Evolutionary conservation across 2,888 invertebrate species (phyloP), one percentile per base, ranked within the genome.

Genomic region (Drosophila mayaguana): DNA sequence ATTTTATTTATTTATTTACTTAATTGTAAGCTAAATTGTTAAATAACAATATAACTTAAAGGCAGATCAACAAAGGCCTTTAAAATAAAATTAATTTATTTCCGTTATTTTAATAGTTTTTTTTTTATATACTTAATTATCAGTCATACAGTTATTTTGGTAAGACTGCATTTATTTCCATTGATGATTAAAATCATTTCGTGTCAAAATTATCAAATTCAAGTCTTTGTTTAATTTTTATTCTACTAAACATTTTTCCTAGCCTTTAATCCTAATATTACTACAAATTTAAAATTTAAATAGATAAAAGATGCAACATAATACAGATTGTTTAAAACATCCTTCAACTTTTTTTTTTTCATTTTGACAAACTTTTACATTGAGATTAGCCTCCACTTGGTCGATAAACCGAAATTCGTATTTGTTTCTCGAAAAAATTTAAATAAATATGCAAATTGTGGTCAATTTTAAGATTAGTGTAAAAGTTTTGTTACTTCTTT

Each of bases 371-470:
- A 28, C 14, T 40, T 48, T 63, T 43, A 54, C 59, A 75, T 2
- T 45, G 11, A 71, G 76, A 61, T 71, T 75, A 75, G 34, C 28
- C 34, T 61, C 11, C 11, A 55, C 43, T 75, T 61, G 32, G 32
- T 48, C 53, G 45, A 43, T 53, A 20, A 34, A 34, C 18, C 8
- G 20, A 56, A 67, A 53, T 54, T 42, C 42, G 12, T 11, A 8
- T 66, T 50, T 25, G 11, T 9, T 3, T 6, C 12, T 50, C n/a
- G 14, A 38, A 55, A 73, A 66, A 14, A 22, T 51, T 77, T 38
- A 69, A 65, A 78, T 67, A 76, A 77, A 84, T 73, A 81, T 83
- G 81, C 69, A 84, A 84, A 84, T 84, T 74, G 50, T 57, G 42
- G 28, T 74, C 59, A 68, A 66, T 69, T 73, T 68, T 32, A 6